Evolutionary conservation across 2,797 vertebrate species (phyloP), one percentile per base, ranked within the genome.

Genomic region (Syngnathus acus): DNA sequence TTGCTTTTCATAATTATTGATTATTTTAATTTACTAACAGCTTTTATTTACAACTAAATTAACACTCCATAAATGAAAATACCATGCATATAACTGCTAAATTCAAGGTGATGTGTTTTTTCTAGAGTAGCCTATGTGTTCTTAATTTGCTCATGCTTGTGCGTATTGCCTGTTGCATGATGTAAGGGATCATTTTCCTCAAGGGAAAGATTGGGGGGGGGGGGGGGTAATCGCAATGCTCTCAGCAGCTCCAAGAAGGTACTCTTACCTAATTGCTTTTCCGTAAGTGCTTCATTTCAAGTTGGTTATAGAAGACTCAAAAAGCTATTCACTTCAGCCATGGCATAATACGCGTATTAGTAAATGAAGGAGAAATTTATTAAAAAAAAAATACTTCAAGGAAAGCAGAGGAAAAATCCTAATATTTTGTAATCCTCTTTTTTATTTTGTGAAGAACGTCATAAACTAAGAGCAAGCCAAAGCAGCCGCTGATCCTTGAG

Each of bases 1-100:
- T 98, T 67, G 2, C 81, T 72, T 65, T 60, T 68, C 42, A 9
- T 67, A 16, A 69, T 73, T 43, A 6, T 51, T 60, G 9, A 58
- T 66, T n/a, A 62, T 73, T 37, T 72, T 37, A 68, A 69, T 40
- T 54, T 9, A 54, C 5, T 9, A 53, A 47, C 19, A n/a, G 9
- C 9, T 26, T 58, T 3, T 39, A 6, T 45, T 64, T 66, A 62
- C 58, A 5, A 48, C 45, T 57, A 32, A 45, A 47, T 42, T 37
- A 62, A 1, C 23, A 37, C 43, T 23, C 19, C 40, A 45, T 23
- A 26, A 21, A 8, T 11, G 3, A 45, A 23, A 23, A 62, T 17
- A 43, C 23, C 32, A 2, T 10, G 5, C 16, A 32, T 38, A 43
- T 10, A 62, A 8, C 19, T 59, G 48, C 67, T 42, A 60, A 58